Percentiles rank a stretch among this genome's conserved stretches.
These are phyloP conservation scores for Gambusia holbrooki DNA, from an alignment of 2,113 vertebrate species.

Conservation along the genomic window DNA sequence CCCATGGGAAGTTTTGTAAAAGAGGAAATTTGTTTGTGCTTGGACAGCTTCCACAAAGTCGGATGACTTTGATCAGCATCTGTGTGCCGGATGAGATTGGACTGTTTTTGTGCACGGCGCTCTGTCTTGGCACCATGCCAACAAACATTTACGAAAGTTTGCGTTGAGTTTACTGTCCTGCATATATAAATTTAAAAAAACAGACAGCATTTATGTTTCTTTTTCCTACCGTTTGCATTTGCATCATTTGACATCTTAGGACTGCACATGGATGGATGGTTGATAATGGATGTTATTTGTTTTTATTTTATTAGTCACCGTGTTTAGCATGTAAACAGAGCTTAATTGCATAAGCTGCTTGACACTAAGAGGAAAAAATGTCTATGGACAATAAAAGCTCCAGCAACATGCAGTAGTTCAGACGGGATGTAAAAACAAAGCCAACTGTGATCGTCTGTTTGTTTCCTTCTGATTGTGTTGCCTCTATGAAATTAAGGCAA, in stretches of 20 bases:
- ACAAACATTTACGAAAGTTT: neutral
- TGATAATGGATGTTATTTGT: neutral
- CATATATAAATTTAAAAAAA: neutral
- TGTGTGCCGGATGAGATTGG: slow-evolving; percentile 64
- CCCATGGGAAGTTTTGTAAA: slow-evolving; percentile 3
- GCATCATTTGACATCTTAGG: neutral
- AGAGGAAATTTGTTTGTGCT: slow-evolving; percentile 56
- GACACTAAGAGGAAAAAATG: neutral
- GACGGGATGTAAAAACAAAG: too few relatives aligned
- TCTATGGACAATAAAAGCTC: neutral
- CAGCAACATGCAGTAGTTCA: neutral
- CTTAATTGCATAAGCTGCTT: neutral
- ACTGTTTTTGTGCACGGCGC: slow-evolving; percentile 2
- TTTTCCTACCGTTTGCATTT: neutral
- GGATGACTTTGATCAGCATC: slow-evolving; percentile 66
- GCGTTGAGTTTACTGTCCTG: neutral
- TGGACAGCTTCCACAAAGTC: slow-evolving; percentile 60
- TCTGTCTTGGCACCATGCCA: slow-evolving; percentile 30
- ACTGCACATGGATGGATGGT: neutral
- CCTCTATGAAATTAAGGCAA: neutral
- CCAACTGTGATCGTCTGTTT: neutral
- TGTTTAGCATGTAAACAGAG: neutral
- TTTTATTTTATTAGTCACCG: neutral
- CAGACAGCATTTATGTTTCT: neutral
- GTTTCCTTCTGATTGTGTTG: neutral